These are phyloP conservation scores for Cistogaster globosa DNA, from an alignment of 2,888 invertebrate genomes.

Conservation along the genomic window DNA sequence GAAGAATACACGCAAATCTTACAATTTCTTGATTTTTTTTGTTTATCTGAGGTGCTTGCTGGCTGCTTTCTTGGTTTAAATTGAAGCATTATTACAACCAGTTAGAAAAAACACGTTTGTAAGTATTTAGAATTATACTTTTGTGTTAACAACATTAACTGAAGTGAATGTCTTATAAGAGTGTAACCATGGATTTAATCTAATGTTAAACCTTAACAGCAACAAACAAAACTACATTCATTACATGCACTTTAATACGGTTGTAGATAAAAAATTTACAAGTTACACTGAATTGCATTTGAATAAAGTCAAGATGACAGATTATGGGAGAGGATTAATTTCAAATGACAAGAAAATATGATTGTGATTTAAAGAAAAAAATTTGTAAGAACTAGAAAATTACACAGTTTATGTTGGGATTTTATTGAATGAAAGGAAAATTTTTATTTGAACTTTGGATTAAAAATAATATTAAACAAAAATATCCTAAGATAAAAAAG, in stretches of 20 bases:
- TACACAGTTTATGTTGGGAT: neutral
- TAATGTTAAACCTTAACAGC: slow-evolving; percentile 46
- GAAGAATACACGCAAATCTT: slow-evolving; percentile 62
- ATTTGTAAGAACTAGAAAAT: slow-evolving; percentile 6
- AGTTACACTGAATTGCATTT: slow-evolving; percentile 41
- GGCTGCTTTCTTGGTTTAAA: slow-evolving; percentile 25
- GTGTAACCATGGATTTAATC: slow-evolving; percentile 65
- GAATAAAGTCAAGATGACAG: slow-evolving; percentile 49
- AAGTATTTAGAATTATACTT: slow-evolving; percentile 12
- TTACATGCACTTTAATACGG: neutral
- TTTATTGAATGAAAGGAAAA: slow-evolving; percentile 28
- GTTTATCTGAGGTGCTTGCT: slow-evolving; percentile 29
- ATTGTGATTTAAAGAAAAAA: slow-evolving; percentile 15
- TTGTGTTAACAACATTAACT: slow-evolving; percentile 47
- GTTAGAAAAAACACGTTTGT: slow-evolving; percentile 66
- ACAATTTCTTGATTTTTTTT: slow-evolving; percentile 45
- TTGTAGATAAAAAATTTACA: neutral
- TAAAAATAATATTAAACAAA: too few relatives aligned
- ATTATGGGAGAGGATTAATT: slow-evolving; percentile 45
- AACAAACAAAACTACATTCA: neutral
- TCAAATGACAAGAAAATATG: slow-evolving; percentile 41
- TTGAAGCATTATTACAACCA: slow-evolving; percentile 48
- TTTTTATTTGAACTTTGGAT: too few relatives aligned
- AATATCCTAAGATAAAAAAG: too few relatives aligned
- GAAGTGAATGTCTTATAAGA: slow-evolving; percentile 57